Evolutionary conservation across 2,888 invertebrate species (phyloP).

Genomic region (Phengaris alcon): DNA sequence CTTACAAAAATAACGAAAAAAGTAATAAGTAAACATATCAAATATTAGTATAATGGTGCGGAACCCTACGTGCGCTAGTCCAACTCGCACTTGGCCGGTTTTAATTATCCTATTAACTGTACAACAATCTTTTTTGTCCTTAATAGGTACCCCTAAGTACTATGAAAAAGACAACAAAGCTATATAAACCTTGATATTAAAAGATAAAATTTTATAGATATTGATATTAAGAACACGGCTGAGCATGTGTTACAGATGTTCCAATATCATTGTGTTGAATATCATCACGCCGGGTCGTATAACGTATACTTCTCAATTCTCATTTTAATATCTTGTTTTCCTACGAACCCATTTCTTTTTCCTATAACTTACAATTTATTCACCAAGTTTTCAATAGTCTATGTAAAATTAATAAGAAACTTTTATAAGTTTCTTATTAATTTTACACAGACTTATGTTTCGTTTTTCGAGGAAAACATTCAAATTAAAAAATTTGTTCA

Average conservation of each 20-base stretch:
- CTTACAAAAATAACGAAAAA: no score
- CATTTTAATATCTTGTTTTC: slow-evolving; percentile 11
- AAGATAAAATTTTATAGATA: slow-evolving; percentile 29
- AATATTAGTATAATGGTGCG: no score
- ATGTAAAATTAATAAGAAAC: no score
- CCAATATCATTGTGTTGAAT: slow-evolving; percentile 10
- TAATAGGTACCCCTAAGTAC: background rate
- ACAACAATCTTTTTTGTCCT: no score
- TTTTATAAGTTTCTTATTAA: no score
- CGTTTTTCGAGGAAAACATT: no score
- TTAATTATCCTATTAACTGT: no score
- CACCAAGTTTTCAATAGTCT: background rate
- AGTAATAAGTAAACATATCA: no score
- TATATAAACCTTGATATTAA: slow-evolving; percentile 3
- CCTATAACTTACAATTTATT: background rate
- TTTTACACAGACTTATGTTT: no score
- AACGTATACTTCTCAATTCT: background rate
- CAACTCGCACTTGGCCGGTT: no score
- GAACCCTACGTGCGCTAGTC: no score
- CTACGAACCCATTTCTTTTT: background rate
- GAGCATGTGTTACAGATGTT: slow-evolving; percentile 16
- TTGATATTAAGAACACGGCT: slow-evolving; percentile 28
- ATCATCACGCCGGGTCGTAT: background rate
- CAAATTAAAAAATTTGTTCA: background rate
- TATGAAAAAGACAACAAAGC: background rate